Evolutionary conservation across 2,888 invertebrate genomes (phyloP), one percentile per base, ranked within the genome.

Genomic region (Drosophila mulleri): DNA sequence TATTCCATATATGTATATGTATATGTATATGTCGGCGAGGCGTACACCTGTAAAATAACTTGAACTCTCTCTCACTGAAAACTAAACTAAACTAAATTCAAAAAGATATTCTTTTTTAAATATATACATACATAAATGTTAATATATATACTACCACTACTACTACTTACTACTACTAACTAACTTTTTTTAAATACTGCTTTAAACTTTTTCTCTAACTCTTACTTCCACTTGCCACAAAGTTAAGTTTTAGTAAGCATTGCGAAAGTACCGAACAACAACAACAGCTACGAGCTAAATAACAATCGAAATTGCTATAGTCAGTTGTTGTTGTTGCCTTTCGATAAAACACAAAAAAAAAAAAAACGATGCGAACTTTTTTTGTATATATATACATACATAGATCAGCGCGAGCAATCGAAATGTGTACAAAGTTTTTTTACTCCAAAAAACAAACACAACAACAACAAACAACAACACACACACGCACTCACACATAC

Each of bases 151-250:
- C 65, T 53, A 23, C 37, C 23, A 35, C 32, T 52, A 52, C 52
- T 47, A 47, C 47, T n/a, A 45, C 45, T 45, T 29, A 20, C 50
- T 29, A 48, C 48, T 50, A 50, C 48, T 50, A 53, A 67, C 68
- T 81, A 59, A 78, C 66, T 68, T 76, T 63, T 62, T 78, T 53
- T 58, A 64, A 66, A 72, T 80, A 78, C 63, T 62, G 75, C 80
- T 81, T 72, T 72, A 32, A 77, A 71, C 54, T 75, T 78, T 80
- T 80, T 69, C 66, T 76, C 72, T 73, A 78, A 80, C 70, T 78
- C 53, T 75, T 78, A 67, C 63, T 75, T 61, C 75, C 75, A 79
- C 72, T 75, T 63, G 70, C 62, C 64, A 67, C 62, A 78, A 78
- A 78, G 60, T 71, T 57, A 59, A 72, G 42, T 67, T 69, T 66